A percentile compares a stretch with the other conserved stretches of the same genome.
Conservation (phyloP, 2,113 vertebrate species). For the Sakesphorus luctuosus region DNA sequence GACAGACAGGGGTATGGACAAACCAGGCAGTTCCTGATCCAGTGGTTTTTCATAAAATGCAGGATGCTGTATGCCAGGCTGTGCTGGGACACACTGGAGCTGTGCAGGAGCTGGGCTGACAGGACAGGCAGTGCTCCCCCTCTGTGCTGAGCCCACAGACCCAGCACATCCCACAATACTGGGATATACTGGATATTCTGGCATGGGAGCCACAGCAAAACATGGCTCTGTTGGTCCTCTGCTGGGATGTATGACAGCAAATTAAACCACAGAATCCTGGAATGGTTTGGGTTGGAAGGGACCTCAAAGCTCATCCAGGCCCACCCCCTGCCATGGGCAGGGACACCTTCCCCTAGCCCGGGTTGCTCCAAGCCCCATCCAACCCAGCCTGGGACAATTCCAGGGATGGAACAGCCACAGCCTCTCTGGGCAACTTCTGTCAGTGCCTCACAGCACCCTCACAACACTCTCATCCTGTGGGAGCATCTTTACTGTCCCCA, state of each 20-base stretch:
- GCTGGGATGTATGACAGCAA: neutral
- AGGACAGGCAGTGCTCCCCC: neutral
- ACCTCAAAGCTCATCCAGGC: neutral
- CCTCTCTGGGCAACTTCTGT: neutral
- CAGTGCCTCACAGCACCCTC: neutral
- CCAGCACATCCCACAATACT: fast-evolving
- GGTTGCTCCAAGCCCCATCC: fast-evolving
- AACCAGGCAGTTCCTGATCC: fast-evolving
- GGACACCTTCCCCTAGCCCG: too few species aligned
- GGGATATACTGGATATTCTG: fast-evolving
- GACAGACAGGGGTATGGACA: neutral
- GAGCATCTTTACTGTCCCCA: neutral
- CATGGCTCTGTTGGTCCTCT: fast-evolving
- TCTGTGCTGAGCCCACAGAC: neutral
- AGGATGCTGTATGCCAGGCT: neutral
- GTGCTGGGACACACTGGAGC: fast-evolving
- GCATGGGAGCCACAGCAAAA: neutral
- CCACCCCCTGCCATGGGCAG: neutral
- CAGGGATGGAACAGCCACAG: neutral
- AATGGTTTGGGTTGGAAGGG: neutral
- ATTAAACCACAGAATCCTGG: neutral
- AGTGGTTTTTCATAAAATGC: neutral
- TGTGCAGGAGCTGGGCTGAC: neutral
- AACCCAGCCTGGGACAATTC: fast-evolving
- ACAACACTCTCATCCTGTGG: fast-evolving